Evolutionary conservation across 1,140 invertebrate genomes (phyloP), one percentile per base, ranked within the genome.

Genomic region (Cylas formicarius): DNA sequence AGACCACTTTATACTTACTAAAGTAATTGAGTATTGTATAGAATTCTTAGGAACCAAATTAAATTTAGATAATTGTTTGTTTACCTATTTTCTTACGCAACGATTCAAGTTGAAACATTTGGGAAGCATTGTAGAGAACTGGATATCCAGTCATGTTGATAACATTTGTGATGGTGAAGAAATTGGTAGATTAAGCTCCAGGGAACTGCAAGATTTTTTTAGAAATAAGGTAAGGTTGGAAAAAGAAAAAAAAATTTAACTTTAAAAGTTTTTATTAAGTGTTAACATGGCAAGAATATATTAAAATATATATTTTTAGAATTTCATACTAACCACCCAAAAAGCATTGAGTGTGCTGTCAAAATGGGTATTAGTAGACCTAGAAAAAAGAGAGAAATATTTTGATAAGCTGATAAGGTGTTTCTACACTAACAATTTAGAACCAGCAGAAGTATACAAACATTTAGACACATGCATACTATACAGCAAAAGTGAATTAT

Each of bases 1-100:
- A 17, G 77, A 80, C 64, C 74, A 78, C 62, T 80, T 83, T 56
- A 64, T 80, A 48, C 70, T 82, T 14, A 63, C 67, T 3, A 75
- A 75, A 53, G 57, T 83, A 35, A 77, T 78, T 56, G 68, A 71
- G 44, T 75, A 80, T 50, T 83, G 81, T 69, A 74, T 74, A 42
- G 76, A 80, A 47, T 80, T 75, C 50, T 61, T 83, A 40, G 71
- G 78, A 36, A 66, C 73, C 22, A 77, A 77, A 61, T 55, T 82
- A 28, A 74, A 76, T 60, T 59, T 73, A 13, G 67, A 72, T 18
- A 82, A 81, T 63, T 81, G 79, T 61, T 59, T 81, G 10, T 62
- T 63, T 44, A 63, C 60, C 4, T 63, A 58, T 50, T 60, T 61
- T 50, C 52, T 66, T 51, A 58, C 59, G n/a, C 59, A 64, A 46